Evolutionary conservation across 2,888 invertebrate species (phyloP).

Genomic region (Nomada flava): DNA sequence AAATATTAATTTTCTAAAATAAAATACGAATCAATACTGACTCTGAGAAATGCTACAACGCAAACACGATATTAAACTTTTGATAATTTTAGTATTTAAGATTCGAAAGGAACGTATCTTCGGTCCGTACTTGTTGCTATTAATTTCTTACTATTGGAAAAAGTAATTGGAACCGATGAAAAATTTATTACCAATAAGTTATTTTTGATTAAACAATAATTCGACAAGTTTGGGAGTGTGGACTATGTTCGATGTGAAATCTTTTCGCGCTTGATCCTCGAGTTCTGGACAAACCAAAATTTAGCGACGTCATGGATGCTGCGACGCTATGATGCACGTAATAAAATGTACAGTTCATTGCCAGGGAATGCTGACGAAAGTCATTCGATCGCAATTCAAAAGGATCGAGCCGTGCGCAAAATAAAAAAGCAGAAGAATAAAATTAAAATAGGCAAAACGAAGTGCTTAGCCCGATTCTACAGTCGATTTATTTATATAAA

Average conservation of each 20-base stretch:
- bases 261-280: conserved; percentile 36
- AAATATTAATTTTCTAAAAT: too few species aligned
- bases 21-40: too few species aligned
- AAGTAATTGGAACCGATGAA: too few species aligned
- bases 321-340: conserved; percentile 45
- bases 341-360: conserved; percentile 49
- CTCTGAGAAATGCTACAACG: too few species aligned
- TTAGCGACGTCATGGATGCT: conserved; percentile 36
- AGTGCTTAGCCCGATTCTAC: conserved; percentile 40
- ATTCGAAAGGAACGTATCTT: too few species aligned
- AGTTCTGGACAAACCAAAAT: conserved; percentile 10
- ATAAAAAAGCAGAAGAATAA: background rate
- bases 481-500: conserved; percentile 60
- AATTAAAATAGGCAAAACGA: conserved; percentile 10
- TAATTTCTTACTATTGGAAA: too few species aligned
- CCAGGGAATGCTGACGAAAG: conserved; percentile 52
- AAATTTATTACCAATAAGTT: too few species aligned
- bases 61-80: too few species aligned
- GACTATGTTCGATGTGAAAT: background rate
- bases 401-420: conserved; percentile 40
- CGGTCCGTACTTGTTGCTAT: too few species aligned
- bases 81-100: too few species aligned
- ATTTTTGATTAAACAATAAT: background rate
- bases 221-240: background rate
- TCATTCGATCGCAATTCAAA: conserved; percentile 61